Percentiles rank a stretch among this genome's conserved stretches.
Conservation (phyloP, 2,797 vertebrate genomes). For the Dryobates pubescens region DNA sequence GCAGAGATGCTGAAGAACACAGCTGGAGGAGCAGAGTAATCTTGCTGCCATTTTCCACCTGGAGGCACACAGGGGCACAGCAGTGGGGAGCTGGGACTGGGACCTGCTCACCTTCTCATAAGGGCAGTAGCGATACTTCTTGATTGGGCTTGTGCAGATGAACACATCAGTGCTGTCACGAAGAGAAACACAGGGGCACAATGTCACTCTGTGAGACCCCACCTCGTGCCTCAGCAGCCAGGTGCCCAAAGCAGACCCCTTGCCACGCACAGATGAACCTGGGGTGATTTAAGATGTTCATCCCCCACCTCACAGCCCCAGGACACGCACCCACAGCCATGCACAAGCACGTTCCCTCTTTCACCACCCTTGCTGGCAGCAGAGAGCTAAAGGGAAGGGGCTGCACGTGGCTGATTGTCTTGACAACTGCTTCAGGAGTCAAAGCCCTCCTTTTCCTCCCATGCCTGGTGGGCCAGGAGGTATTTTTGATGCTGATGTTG, state of each 20-base stretch:
- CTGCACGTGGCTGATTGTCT: neutral
- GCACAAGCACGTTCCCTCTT: neutral
- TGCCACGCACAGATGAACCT: neutral
- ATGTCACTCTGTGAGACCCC: neutral
- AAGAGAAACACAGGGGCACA: neutral
- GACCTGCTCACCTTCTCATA: constrained; percentile 89
- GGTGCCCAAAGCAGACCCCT: neutral
- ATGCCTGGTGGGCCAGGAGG: fast-evolving
- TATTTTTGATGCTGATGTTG: neutral
- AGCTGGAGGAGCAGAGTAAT: neutral
- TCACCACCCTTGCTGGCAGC: neutral
- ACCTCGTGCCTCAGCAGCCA: neutral
- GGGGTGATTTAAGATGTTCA: neutral
- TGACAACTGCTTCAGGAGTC: neutral
- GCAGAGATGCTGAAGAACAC: neutral
- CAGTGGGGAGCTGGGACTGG: neutral
- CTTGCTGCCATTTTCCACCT: fast-evolving
- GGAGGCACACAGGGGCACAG: neutral
- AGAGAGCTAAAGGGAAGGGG: neutral
- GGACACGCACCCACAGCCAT: fast-evolving
- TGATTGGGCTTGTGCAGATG: constrained; percentile 96
- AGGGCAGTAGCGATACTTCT: constrained; percentile 88
- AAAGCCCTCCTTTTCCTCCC: neutral
- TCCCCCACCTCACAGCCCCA: neutral
- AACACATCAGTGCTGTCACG: constrained; percentile 91